Conservation (phyloP, 2,797 vertebrate genomes). For the Ibycter americanus region DNA sequence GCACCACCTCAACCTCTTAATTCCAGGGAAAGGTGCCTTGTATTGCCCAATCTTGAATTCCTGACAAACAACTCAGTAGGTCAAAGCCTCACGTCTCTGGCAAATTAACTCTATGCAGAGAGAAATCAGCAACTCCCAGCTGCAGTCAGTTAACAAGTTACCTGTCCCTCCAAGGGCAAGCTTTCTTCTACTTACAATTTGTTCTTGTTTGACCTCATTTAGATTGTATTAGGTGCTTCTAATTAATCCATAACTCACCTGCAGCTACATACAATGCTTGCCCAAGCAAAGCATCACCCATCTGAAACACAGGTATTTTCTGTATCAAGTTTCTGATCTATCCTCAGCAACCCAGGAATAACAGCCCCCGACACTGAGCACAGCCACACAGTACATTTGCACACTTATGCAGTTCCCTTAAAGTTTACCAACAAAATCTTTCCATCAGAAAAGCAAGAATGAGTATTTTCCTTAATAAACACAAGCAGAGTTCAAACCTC, state of each 20-base stretch:
- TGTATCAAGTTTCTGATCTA: background rate
- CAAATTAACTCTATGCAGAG: background rate
- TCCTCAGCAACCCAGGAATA: background rate
- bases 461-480: background rate
- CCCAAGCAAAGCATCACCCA: background rate
- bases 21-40: background rate
- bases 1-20: background rate
- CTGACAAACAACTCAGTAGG: background rate
- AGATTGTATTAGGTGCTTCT: background rate
- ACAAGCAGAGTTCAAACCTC: background rate
- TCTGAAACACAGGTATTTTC: background rate
- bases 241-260: background rate
- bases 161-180: background rate
- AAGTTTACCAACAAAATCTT: background rate
- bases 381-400: rapidly evolving
- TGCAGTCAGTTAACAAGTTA: background rate
- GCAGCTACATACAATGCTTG: background rate
- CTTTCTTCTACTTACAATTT: background rate
- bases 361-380: background rate
- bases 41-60: background rate
- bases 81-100: background rate
- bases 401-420: no score
- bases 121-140: background rate
- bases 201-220: background rate
- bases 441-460: background rate